Percentiles rank a stretch among this genome's conserved stretches.
phyloP scores from a whole-genome alignment of 2,888 invertebrate genomes.

The Carcina quercana region DNA sequence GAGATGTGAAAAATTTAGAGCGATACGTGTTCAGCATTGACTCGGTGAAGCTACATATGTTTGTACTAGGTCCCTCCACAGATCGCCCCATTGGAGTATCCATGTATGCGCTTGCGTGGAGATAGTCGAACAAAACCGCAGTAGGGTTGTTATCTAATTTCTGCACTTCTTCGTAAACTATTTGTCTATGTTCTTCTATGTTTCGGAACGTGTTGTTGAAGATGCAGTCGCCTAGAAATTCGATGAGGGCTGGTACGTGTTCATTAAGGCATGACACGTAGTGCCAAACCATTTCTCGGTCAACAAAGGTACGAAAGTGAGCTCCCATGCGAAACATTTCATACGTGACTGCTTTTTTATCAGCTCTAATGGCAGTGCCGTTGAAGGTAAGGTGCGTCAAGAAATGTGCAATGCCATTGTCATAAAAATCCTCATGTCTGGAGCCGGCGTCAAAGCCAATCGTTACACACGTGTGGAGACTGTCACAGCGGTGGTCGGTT shows the following conservation, averaged over 20 bases:
- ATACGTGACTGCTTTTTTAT: no score
- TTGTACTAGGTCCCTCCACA: constrained; percentile 79
- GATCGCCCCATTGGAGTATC: constrained; percentile 51
- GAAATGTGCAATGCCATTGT: constrained; percentile 51
- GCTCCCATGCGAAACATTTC: constrained; percentile 97
- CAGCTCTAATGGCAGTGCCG: no score
- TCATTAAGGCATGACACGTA: constrained; percentile 94
- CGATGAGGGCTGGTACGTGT: constrained; percentile 90
- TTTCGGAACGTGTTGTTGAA: constrained; percentile 77
- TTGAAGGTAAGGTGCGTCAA: constrained; percentile 52
- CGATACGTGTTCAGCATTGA: constrained; percentile 29
- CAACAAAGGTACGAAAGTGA: constrained; percentile 96
- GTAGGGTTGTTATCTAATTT: constrained; percentile 48
- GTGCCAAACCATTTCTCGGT: constrained; percentile 96
- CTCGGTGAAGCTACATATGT: constrained; percentile 67
- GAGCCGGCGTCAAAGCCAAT: constrained; percentile 45
- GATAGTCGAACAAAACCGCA: constrained; percentile 53
- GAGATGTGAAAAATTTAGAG: constrained; percentile 38
- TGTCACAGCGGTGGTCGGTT: constrained; percentile 31
- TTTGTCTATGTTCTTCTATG: constrained; percentile 42
- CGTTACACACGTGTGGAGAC: constrained; percentile 21
- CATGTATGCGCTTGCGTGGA: constrained; percentile 65
- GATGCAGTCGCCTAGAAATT: constrained; percentile 94
- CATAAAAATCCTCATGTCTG: constrained; percentile 36
- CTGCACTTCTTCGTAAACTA: constrained; percentile 46